phyloP scores from a whole-genome alignment of 2,888 invertebrate species.

The Agrochola lychnidis region DNA sequence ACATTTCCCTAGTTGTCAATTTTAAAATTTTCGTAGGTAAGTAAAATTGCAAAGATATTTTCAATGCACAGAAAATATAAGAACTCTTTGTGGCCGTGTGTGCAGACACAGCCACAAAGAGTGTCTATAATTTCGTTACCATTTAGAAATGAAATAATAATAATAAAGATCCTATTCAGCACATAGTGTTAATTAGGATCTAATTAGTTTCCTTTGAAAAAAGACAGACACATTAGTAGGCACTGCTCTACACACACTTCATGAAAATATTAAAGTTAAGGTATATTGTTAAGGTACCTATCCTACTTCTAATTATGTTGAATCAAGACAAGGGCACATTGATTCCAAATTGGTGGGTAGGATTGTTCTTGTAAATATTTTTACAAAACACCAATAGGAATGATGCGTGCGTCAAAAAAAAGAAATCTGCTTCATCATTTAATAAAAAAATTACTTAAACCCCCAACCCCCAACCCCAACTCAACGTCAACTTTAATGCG shows the following conservation, averaged over 20 bases:
- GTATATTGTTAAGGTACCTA: neutral
- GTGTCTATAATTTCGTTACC: conserved; percentile 25
- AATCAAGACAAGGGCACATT: neutral
- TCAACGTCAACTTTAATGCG: no score
- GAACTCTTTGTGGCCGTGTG: no score
- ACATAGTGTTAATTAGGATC: neutral
- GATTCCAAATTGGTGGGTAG: neutral
- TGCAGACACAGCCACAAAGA: no score
- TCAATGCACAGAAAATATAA: neutral
- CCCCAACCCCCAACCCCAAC: no score
- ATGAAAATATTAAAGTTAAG: neutral
- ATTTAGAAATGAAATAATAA: conserved; percentile 15
- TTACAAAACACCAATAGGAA: neutral
- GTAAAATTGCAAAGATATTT: neutral
- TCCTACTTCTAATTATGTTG: neutral
- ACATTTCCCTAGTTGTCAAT: conserved; percentile 22
- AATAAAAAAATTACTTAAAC: no score
- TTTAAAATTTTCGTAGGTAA: conserved; percentile 16
- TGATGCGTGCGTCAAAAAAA: no score
- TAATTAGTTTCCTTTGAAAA: neutral
- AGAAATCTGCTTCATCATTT: no score
- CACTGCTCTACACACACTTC: neutral
- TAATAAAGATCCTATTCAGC: neutral
- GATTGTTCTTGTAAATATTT: neutral
- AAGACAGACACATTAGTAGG: neutral